A percentile compares a stretch with the other conserved stretches of the same genome.
phyloP scores from a whole-genome alignment of 2,797 vertebrate species.

The Scolopax rusticola region DNA sequence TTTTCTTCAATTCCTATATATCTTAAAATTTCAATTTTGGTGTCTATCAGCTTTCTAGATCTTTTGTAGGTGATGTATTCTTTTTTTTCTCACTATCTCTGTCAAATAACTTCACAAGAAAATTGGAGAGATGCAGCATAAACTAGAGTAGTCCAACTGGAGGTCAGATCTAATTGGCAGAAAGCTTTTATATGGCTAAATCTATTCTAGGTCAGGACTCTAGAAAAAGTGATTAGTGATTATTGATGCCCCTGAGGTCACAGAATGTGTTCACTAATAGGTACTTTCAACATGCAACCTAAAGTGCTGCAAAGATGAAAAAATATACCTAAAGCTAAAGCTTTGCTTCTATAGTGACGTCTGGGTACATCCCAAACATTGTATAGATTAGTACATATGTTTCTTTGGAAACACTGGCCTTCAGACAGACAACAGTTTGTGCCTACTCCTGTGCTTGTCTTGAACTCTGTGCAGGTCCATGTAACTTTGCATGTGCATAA shows the following conservation, averaged over 20 bases:
- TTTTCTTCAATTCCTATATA: not conserved
- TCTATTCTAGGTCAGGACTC: not conserved
- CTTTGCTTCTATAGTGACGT: not conserved
- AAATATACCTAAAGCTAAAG: not conserved
- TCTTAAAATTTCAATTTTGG: not conserved
- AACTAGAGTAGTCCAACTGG: not conserved
- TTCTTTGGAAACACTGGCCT: not conserved
- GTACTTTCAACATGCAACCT: not conserved
- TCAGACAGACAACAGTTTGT: not conserved
- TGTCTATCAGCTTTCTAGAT: not conserved
- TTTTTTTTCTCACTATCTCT: not conserved
- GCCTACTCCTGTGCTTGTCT: not conserved
- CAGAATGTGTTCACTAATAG: not conserved
- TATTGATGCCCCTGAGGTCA: not conserved
- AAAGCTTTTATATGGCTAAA: not conserved
- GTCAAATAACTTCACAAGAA: not conserved
- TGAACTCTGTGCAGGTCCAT: not conserved
- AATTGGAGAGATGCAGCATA: not conserved
- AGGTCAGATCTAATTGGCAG: not conserved
- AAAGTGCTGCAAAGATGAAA: not conserved
- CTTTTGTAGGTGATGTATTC: not conserved
- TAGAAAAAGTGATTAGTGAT: not conserved
- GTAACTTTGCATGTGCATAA: not conserved
- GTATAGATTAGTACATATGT: fast-evolving
- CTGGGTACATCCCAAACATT: not conserved